Base-by-base conservation (phyloP, 1,140 invertebrate genomes). In the Nixonia krombeini region DNA sequence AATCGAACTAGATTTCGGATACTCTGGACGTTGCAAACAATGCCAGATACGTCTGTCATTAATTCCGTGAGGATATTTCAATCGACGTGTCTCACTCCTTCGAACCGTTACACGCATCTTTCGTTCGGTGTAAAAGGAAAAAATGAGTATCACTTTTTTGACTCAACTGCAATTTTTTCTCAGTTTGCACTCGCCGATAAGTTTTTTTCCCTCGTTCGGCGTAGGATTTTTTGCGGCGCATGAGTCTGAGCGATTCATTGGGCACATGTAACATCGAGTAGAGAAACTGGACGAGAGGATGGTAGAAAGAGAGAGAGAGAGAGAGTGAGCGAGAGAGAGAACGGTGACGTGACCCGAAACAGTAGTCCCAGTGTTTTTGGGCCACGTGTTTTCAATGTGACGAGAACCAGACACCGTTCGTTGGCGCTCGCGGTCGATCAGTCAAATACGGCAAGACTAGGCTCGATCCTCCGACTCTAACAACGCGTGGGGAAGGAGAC, bases 311-410 rank as follows among this genome's bases (percentile, higher is more conserved):
- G n/a, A n/a, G n/a, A n/a, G n/a, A n/a, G n/a, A n/a, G n/a, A n/a
- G n/a, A n/a, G n/a, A n/a, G n/a, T n/a, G n/a, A n/a, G n/a, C n/a
- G n/a, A n/a, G n/a, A n/a, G n/a, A n/a, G 46, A 41, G 44, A 18
- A 25, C 12, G 41, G 35, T 53, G 65, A 68, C 57, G 58, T 62
- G 58, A 63, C 47, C 49, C 47, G 56, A 42, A 56, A 71, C 68
- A 71, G 68, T 71, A 65, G 68, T 58, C 47, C 52, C 57, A 71
- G 62, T 71, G 68, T 71, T 62, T 71, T 71, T 52, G 52, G 55
- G 57, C 68, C 68, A 71, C 68, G 68, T 71, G 69, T 66, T 71
- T 66, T 44, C 46, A 63, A 57, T 59, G 56, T 67, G 69, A 71
- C 50, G 63, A 71, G 63, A 71, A 71, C 35, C 69, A 71, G 68